phyloP scores from a whole-genome alignment of 2,888 invertebrate species.

The Drosophila eohydei region DNA sequence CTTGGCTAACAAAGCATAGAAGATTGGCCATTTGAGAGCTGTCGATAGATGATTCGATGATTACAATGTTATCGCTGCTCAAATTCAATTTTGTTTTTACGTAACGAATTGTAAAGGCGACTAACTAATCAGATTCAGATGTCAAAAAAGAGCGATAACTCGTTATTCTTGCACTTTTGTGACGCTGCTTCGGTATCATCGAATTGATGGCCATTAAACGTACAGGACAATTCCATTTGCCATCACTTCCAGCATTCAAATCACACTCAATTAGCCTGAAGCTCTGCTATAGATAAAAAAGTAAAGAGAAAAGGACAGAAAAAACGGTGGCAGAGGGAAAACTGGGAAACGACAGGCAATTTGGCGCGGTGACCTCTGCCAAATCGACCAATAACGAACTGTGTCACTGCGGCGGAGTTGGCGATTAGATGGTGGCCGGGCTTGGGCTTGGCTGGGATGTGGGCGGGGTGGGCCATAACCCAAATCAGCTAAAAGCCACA shows the following conservation, averaged over 20 bases:
- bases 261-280: conserved; percentile 64
- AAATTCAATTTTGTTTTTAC: conserved; percentile 4
- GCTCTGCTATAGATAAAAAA: conserved; percentile 21
- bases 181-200: conserved; percentile 11
- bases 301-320: conserved; percentile 3
- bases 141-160: conserved; percentile 12
- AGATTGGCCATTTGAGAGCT: background rate
- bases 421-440: background rate
- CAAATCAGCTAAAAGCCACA: conserved; percentile 42
- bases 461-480: conserved; percentile 37
- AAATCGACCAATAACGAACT: conserved; percentile 63
- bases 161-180: conserved; percentile 18
- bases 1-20: background rate
- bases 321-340: conserved; percentile 1
- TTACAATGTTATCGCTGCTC: conserved; percentile 3
- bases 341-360: conserved; percentile 27
- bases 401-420: conserved; percentile 20
- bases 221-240: conserved; percentile 44
- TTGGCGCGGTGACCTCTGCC: conserved; percentile 45
- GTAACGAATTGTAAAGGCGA: conserved; percentile 11
- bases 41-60: background rate
- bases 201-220: conserved; percentile 46
- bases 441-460: background rate
- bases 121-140: conserved; percentile 29
- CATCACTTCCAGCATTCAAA: conserved; percentile 31